phyloP scores from a whole-genome alignment of 2,888 invertebrate species.

The Entomobrya multifasciata region DNA sequence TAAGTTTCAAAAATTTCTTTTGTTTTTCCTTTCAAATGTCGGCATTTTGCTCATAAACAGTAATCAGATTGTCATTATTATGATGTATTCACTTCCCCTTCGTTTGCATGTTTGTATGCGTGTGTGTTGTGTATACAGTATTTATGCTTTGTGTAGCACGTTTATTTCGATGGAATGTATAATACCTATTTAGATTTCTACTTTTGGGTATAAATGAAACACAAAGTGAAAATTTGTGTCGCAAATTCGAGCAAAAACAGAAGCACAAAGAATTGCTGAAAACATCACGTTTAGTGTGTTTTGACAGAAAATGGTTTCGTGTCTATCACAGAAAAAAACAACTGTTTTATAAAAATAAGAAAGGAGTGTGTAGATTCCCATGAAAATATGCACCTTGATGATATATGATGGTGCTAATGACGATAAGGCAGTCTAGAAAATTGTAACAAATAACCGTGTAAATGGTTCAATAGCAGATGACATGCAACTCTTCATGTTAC shows the following conservation, averaged over 20 bases:
- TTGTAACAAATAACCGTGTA: conserved; percentile 12
- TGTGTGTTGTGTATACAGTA: neutral
- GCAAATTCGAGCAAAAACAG: conserved; percentile 18
- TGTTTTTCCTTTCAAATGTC: neutral
- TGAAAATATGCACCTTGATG: conserved; percentile 13
- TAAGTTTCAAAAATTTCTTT: conserved; percentile 12
- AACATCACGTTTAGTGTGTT: conserved; percentile 17
- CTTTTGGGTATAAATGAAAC: neutral
- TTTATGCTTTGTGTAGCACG: neutral
- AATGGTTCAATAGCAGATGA: neutral
- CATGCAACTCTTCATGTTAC: neutral
- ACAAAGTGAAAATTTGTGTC: conserved; percentile 32
- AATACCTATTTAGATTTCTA: neutral
- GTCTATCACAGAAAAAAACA: too few relatives aligned
- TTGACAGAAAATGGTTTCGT: too few relatives aligned
- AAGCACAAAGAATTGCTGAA: neutral
- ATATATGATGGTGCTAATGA: too few relatives aligned
- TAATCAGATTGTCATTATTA: conserved; percentile 24
- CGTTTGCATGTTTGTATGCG: too few relatives aligned
- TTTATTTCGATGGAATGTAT: conserved; percentile 14
- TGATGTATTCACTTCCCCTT: conserved; percentile 23
- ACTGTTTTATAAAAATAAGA: neutral
- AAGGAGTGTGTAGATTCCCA: conserved; percentile 14
- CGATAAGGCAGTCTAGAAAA: conserved; percentile 8
- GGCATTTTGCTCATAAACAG: neutral